A percentile compares a stretch with the other conserved stretches of the same genome.
phyloP scores from a whole-genome alignment of 2,113 vertebrate genomes.

The Cryptoleucopteryx plumbea region DNA sequence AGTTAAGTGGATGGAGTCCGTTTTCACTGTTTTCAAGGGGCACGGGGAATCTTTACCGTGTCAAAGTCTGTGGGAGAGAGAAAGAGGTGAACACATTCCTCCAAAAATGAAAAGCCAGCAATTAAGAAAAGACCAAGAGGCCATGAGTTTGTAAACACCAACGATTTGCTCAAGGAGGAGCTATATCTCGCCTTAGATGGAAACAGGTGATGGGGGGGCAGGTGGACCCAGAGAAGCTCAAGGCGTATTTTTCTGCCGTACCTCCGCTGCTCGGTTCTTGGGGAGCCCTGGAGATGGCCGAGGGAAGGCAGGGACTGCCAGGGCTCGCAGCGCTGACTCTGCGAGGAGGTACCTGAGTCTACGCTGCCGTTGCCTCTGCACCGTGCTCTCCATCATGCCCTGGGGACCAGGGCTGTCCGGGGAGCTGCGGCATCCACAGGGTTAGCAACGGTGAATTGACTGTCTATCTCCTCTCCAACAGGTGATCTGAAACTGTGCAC shows the following conservation, averaged over 20 bases:
- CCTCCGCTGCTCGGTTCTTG: background rate
- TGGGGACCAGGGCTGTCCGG: background rate
- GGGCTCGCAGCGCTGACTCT: background rate
- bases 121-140: background rate
- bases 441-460: background rate
- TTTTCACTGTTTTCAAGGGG: background rate
- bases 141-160: background rate
- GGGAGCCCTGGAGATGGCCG: background rate
- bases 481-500: fast-evolving
- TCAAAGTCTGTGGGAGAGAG: background rate
- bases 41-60: background rate
- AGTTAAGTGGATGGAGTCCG: background rate
- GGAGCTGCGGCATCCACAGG: background rate
- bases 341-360: too few species aligned
- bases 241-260: background rate
- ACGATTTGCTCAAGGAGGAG: background rate
- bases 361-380: background rate
- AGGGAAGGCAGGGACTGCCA: background rate
- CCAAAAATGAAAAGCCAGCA: background rate
- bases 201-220: fast-evolving
- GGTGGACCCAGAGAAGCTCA: background rate
- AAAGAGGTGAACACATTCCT: background rate
- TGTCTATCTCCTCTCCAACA: background rate
- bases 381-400: too few species aligned
- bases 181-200: background rate